Evolutionary conservation across 2,888 invertebrate species (phyloP).

Genomic region (Uropetala carovei): DNA sequence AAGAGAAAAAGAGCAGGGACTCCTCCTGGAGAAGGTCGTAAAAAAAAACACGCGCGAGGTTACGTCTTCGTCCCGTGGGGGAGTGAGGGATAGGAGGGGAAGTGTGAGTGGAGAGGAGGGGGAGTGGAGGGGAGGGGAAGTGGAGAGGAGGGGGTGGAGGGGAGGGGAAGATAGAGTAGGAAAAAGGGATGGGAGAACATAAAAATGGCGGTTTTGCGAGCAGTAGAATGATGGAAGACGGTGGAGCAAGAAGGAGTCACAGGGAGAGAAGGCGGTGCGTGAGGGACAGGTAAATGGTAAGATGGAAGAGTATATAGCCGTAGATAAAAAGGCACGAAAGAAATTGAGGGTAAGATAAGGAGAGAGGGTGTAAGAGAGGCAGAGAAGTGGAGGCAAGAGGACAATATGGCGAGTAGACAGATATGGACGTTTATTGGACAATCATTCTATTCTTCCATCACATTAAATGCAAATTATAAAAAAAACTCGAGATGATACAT

Average conservation of each 20-base stretch:
- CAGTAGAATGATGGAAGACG: not conserved
- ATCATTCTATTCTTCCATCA: too few species aligned
- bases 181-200: too few species aligned
- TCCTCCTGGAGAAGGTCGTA: not conserved
- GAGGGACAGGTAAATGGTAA: not conserved
- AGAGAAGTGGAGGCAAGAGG: too few species aligned
- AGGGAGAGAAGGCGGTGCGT: not conserved
- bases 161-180: not conserved
- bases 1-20: constrained; percentile 24
- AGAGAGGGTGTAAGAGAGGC: too few species aligned
- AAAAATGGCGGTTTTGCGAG: too few species aligned
- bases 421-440: too few species aligned
- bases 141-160: not conserved
- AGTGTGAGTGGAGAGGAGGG: not conserved
- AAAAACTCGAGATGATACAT: too few species aligned
- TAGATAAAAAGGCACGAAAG: too few species aligned
- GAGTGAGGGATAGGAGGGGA: not conserved
- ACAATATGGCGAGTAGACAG: too few species aligned
- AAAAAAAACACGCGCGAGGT: not conserved
- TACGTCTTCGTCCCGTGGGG: constrained; percentile 1
- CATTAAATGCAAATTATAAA: too few species aligned
- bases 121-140: not conserved
- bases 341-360: too few species aligned
- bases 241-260: not conserved
- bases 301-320: too few species aligned